Percentiles rank a stretch among this genome's conserved stretches.
These are phyloP conservation scores for Melanophora roralis DNA, from an alignment of 2,888 invertebrate genomes.

Conservation along the genomic window DNA sequence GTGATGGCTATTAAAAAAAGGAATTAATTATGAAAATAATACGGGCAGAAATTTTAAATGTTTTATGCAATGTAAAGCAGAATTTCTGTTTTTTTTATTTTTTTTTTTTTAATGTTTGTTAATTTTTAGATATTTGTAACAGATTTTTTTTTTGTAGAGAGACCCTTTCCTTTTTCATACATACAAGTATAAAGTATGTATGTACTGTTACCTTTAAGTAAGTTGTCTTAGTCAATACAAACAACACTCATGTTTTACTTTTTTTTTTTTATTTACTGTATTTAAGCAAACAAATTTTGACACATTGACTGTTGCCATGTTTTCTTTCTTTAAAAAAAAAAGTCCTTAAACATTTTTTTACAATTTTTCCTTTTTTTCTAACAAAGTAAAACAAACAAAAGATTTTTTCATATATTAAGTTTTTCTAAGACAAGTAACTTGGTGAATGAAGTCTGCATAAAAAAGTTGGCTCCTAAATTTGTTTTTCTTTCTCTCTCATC, in stretches of 20 bases:
- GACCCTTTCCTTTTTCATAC: no score
- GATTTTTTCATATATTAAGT: background rate
- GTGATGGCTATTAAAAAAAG: no score
- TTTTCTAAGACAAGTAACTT: background rate
- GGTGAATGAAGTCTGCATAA: background rate
- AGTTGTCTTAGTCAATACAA: constrained; percentile 9
- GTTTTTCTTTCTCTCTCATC: background rate
- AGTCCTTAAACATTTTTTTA: background rate
- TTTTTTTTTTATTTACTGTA: background rate
- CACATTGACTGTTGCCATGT: constrained; percentile 22
- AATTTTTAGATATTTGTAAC: no score
- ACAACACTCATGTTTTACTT: background rate
- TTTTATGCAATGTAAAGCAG: no score
- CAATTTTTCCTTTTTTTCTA: background rate
- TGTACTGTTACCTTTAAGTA: constrained; percentile 4
- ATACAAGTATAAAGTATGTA: no score
- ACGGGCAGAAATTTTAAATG: no score
- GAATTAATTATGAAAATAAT: no score
- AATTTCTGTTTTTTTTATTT: no score
- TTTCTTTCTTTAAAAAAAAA: constrained; percentile 12
- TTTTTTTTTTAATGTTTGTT: no score
- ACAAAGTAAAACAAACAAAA: constrained; percentile 10
- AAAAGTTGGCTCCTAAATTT: constrained; percentile 21
- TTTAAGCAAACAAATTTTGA: constrained; percentile 15
- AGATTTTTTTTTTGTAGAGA: no score